phyloP scores from a whole-genome alignment of 2,113 vertebrate genomes.

The Neoarius graeffei region DNA sequence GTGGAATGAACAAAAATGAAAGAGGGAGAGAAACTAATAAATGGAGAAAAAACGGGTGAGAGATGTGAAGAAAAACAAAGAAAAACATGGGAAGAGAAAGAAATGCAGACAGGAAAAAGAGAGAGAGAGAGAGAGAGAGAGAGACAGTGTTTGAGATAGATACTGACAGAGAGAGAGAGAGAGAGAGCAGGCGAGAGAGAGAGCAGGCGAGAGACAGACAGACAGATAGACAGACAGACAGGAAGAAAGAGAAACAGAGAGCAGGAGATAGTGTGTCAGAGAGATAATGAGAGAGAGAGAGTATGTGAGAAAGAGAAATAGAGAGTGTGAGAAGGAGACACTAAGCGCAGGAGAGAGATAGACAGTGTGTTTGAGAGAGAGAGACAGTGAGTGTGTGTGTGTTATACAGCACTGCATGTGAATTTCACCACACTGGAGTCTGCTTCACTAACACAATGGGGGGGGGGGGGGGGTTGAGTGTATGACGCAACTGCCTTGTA shows the following conservation, averaged over 20 bases:
- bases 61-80: neutral
- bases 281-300: neutral
- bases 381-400: neutral
- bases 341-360: neutral
- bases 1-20: neutral
- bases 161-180: no score
- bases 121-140: neutral
- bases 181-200: no score
- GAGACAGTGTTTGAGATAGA: no score
- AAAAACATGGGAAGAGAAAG: neutral
- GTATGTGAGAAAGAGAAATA: neutral
- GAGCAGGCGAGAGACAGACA: neutral
- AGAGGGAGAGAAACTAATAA: neutral
- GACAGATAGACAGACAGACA: neutral
- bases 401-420: conserved; percentile 90
- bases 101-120: neutral
- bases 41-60: neutral
- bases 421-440: conserved; percentile 88
- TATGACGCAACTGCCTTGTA: neutral
- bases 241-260: neutral
- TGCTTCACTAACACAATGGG: conserved; percentile 71
- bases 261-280: neutral
- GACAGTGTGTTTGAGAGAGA: no score
- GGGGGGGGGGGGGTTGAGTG: neutral
- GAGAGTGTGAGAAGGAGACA: neutral